Conservation (phyloP, 2,797 vertebrate genomes). For the Spinus pinus region DNA sequence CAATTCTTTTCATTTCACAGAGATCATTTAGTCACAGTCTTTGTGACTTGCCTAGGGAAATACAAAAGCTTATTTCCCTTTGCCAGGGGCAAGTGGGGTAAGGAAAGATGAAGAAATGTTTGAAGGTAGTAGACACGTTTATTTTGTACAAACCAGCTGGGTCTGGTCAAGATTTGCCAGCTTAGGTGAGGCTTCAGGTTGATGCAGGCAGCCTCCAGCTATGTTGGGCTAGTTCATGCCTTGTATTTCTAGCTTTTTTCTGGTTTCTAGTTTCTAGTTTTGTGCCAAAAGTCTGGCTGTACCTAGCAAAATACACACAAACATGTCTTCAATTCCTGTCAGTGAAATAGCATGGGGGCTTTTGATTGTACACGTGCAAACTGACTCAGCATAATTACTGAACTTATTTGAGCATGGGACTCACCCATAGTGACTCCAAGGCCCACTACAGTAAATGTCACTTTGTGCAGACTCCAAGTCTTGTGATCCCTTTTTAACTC, state of each 20-base stretch:
- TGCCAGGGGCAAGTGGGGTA: neutral
- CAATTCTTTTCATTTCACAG: neutral
- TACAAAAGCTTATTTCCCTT: neutral
- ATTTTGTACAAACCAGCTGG: neutral
- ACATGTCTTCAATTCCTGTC: neutral
- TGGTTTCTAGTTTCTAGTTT: neutral
- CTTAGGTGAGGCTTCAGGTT: neutral
- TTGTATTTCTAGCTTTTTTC: neutral
- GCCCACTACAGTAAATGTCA: neutral
- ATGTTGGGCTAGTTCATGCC: neutral
- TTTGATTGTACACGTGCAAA: fast-evolving
- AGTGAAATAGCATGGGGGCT: neutral
- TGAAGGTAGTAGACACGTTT: neutral
- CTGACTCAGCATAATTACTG: neutral
- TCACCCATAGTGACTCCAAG: neutral
- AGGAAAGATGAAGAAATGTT: neutral
- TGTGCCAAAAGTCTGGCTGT: neutral
- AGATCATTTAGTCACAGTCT: neutral
- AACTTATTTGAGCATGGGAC: neutral
- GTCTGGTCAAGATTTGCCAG: neutral
- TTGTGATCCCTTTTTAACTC: neutral
- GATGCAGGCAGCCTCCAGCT: neutral
- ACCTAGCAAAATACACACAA: neutral
- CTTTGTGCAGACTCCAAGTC: neutral
- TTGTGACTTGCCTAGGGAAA: neutral